Conservation (phyloP, 2,797 vertebrate genomes). For the Pangasius krempfi region DNA sequence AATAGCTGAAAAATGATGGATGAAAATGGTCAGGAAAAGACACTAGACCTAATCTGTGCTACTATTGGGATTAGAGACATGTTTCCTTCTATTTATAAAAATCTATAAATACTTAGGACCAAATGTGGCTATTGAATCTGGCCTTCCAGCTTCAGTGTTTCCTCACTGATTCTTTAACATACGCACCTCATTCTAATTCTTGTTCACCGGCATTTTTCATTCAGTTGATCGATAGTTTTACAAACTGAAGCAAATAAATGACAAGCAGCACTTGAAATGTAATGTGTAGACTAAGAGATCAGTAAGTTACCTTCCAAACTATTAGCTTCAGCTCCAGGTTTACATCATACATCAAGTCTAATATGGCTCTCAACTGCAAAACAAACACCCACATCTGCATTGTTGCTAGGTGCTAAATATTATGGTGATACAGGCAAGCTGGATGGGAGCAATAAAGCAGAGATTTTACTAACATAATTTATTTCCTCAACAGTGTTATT, state of each 20-base stretch:
- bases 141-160: neutral
- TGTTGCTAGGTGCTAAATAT: conserved; percentile 3
- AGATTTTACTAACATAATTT: neutral
- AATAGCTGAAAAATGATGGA: neutral
- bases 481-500: neutral
- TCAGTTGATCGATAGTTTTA: neutral
- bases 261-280: neutral
- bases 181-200: neutral
- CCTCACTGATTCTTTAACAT: neutral
- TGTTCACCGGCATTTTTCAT: neutral
- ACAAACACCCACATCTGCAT: neutral
- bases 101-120: neutral
- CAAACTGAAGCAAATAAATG: neutral
- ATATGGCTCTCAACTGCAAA: neutral
- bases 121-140: neutral
- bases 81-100: neutral
- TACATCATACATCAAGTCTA: conserved; percentile 11
- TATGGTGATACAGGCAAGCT: neutral
- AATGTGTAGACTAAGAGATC: neutral
- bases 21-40: neutral
- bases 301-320: neutral
- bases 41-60: neutral
- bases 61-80: neutral
- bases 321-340: conserved; percentile 4
- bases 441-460: neutral